Evolutionary conservation across 1,140 invertebrate species (phyloP).

Genomic region (Sminthurinus signatus): DNA sequence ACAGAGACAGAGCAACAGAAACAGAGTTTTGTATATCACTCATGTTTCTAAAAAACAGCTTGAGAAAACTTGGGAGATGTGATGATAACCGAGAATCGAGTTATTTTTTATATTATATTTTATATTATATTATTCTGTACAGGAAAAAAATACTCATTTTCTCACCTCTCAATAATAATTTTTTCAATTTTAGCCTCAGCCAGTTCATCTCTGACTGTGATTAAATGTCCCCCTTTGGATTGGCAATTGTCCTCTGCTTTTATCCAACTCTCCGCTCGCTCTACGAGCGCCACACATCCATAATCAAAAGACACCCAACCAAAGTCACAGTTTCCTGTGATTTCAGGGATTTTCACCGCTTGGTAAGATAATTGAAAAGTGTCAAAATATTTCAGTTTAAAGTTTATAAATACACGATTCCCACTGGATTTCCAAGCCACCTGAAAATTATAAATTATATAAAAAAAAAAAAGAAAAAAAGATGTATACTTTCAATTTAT

Average conservation of each 20-base stretch:
- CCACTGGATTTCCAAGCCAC: slow-evolving; percentile 36
- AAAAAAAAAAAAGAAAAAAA: too few species aligned
- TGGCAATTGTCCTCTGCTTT: slow-evolving; percentile 59
- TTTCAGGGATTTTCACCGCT: slow-evolving; percentile 51
- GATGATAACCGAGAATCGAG: too few species aligned
- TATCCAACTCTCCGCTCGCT: slow-evolving; percentile 54
- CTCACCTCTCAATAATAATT: slow-evolving; percentile 35
- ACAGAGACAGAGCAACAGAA: too few species aligned
- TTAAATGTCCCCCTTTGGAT: slow-evolving; percentile 57
- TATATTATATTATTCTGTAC: too few species aligned
- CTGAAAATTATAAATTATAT: slow-evolving; percentile 14
- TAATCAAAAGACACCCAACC: slow-evolving; percentile 57
- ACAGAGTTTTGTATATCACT: too few species aligned
- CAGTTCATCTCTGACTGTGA: slow-evolving; percentile 54
- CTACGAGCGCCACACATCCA: slow-evolving; percentile 57
- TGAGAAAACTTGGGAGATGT: too few species aligned
- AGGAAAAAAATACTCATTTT: too few species aligned
- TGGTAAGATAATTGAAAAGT: slow-evolving; percentile 46
- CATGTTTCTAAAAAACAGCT: too few species aligned
- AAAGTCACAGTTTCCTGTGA: slow-evolving; percentile 55
- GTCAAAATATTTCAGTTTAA: slow-evolving; percentile 29
- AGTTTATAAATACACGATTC: slow-evolving; percentile 31
- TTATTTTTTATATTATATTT: too few species aligned
- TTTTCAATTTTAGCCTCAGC: slow-evolving; percentile 49
- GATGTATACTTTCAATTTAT: too few species aligned